Base-by-base conservation (phyloP, 2,888 invertebrate species). In the Seladonia tumulorum region DNA sequence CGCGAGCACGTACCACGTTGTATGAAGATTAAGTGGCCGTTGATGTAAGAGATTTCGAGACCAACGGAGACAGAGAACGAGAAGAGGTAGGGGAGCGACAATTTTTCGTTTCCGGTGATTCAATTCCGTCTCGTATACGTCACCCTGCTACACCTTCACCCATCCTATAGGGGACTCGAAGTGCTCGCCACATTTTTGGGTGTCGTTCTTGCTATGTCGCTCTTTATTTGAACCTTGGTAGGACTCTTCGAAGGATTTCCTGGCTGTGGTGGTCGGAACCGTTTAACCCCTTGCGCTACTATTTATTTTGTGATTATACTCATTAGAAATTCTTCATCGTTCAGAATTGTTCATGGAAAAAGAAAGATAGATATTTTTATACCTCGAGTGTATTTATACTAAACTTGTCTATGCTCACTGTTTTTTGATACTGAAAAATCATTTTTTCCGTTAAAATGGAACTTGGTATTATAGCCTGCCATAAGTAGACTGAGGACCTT, bases 21-120 rank as follows among this genome's bases (percentile, higher is more conserved):
- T 81, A 84, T 83, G 79, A 85, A 85, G 87, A 90, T 85, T 87
- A 85, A 90, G 76, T 82, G 76, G 70, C 39, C 76, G 88, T 49
- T 76, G 76, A 39, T 66, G 74, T 49, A 63, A 74, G 66, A 49
- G 77, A 79, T n/a, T 71, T 53, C 45, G n/a, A 4, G 66, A 22
- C 29, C 14, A 29, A 1, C 39, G 68, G 42, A 66, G 66, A 66
- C 1, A 29, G 63, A 42, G 68, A 70, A 39, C 60, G 60, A 18
- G 35, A 14, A n/a, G 73, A 39, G 68, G 49, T 16, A 47, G n/a
- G 68, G n/a, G 22, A 12, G 35, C 47, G 71, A 79, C 53, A 39
- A 86, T 81, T 86, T 82, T 86, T 82, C 81, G 84, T 79, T 82
- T 79, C 73, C 57, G 77, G 49, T 80, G 82, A 87, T 89, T 84